A percentile compares a stretch with the other conserved stretches of the same genome.
These are phyloP conservation scores for Sebastes melanostomus DNA, from an alignment of 2,797 vertebrate genomes.

Conservation along the genomic window DNA sequence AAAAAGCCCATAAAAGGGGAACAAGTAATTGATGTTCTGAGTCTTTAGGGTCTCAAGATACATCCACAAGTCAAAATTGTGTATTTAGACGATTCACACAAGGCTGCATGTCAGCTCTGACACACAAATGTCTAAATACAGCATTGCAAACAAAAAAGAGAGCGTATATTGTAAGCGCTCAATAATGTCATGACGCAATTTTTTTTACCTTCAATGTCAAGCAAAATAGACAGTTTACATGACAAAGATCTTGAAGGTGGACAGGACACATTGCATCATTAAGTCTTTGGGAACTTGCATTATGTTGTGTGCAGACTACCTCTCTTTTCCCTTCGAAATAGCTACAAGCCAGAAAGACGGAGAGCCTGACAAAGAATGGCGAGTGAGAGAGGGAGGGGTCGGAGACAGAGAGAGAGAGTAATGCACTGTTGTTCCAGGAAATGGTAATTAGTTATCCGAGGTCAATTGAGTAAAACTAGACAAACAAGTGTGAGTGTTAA, in stretches of 20 bases:
- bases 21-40: neutral
- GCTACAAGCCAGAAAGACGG: conserved; percentile 10
- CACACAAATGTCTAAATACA: neutral
- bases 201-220: neutral
- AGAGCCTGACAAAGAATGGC: conserved; percentile 27
- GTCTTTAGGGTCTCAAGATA: neutral
- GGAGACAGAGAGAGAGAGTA: conserved; percentile 34
- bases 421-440: conserved; percentile 72
- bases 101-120: neutral
- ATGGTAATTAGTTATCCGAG: conserved; percentile 76
- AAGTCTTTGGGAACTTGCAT: neutral
- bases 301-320: neutral
- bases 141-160: neutral
- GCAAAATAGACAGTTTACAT: neutral
- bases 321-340: neutral
- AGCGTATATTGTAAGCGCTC: too few species aligned
- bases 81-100: neutral
- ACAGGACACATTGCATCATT: neutral
- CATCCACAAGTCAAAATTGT: neutral
- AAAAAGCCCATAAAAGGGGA: neutral
- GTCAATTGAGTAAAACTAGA: conserved; percentile 84
- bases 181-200: neutral
- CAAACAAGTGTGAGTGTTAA: conserved; percentile 83
- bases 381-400: neutral
- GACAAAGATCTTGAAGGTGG: neutral